Evolutionary conservation across 2,113 vertebrate species (phyloP).

Genomic region (Rousettus leschenaultii): DNA sequence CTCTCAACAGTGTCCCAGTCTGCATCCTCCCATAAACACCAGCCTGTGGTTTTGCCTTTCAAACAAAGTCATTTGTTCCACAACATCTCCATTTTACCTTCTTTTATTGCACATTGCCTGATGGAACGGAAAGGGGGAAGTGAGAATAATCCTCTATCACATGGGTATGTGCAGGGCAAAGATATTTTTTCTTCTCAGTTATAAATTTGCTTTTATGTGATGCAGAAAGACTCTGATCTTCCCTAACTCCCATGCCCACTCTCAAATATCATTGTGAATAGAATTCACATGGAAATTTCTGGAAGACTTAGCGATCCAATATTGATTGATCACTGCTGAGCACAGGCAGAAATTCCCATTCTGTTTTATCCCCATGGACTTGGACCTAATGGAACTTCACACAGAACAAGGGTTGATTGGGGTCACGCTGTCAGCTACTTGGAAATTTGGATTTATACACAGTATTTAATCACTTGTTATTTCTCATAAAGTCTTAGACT

Average conservation of each 20-base stretch:
- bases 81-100: not conserved
- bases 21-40: not conserved
- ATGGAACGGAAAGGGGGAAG: not conserved
- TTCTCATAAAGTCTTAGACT: not conserved
- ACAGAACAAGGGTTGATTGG: not conserved
- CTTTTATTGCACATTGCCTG: not conserved
- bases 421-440: not conserved
- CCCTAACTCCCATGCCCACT: not conserved
- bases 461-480: not conserved
- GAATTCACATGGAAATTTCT: not conserved
- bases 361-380: not conserved
- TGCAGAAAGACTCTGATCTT: not conserved
- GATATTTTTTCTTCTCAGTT: not conserved
- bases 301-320: not conserved
- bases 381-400: not conserved
- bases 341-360: not conserved
- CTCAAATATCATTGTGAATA: not conserved
- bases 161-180: not conserved
- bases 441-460: not conserved
- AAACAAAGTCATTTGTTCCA: constrained; percentile 3
- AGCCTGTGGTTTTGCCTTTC: not conserved
- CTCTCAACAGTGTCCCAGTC: not conserved
- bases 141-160: not conserved
- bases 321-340: not conserved
- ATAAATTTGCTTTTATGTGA: not conserved